Evolutionary conservation across 2,797 vertebrate genomes (phyloP), one percentile per base, ranked within the genome.

Genomic region (Rachycentron canadum): DNA sequence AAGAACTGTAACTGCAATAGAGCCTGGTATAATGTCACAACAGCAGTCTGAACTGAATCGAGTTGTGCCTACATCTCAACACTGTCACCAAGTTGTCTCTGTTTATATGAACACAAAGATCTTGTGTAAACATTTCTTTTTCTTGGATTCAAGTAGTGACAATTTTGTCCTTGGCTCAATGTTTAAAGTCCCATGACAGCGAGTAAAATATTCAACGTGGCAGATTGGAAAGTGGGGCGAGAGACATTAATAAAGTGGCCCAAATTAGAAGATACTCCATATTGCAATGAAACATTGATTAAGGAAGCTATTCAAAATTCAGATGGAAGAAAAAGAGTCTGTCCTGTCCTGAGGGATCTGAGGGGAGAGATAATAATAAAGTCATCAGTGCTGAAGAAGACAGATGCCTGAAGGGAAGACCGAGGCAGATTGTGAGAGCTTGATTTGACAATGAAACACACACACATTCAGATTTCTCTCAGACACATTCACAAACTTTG

Each of bases 221-320:
- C 93, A 94, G 93, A 94, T 92, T 93, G 93, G 78, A 92, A 93
- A 93, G 62, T 93, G 86, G 93, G 89, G 47, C 78, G 74, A 71
- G 82, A 76, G 81, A 89, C 67, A 69, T 81, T 89, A 89, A 93
- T 88, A 76, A 86, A 86, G 71, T 49, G 56, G 40, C 81, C 78
- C 34, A 68, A 90, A 92, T 91, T 90, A 93, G 89, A 94, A 79
- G 81, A 86, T 26, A 55, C 28, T 83, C 79, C 89, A 92, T 83
- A 84, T 74, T 91, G 81, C 43, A 11, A 91, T 94, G 86, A 94
- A 94, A 93, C 82, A 92, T 91, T 94, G 80, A 94, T 94, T 69
- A 82, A 73, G 79, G 76, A 82, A 78, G 83, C 77, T 74, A 89
- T 91, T 89, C 79, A 90, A 90, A 89, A 89, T 93, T 88, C 65